Evolutionary conservation across 64 coral and sea anemone genomes (phyloP).

Genomic region (Porites lutea): DNA sequence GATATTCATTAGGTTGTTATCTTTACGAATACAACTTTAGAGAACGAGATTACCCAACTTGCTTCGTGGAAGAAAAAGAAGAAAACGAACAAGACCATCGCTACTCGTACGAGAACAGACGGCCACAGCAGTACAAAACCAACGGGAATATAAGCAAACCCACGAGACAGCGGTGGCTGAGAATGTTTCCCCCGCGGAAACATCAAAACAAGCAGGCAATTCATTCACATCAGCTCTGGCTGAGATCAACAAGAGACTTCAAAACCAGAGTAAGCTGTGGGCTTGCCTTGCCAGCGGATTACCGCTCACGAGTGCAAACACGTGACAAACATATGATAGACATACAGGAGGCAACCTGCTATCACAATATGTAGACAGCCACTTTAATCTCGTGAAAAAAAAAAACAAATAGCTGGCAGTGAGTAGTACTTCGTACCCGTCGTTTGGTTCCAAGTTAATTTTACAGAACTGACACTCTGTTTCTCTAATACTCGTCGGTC

Average conservation of each 20-base stretch:
- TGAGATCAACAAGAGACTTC: slow-evolving; percentile 29
- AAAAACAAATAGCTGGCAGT: too few species aligned
- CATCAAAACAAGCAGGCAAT: neutral
- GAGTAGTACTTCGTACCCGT: too few species aligned
- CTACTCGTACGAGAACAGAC: neutral
- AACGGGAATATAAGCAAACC: neutral
- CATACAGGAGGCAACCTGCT: too few species aligned
- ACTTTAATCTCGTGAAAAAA: too few species aligned
- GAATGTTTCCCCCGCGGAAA: neutral
- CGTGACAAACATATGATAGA: neutral
- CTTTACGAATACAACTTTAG: neutral
- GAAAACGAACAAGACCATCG: neutral
- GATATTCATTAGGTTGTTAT: neutral
- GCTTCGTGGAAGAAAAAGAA: slow-evolving; percentile 18
- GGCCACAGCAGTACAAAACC: neutral
- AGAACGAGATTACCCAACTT: neutral
- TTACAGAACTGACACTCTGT: too few species aligned
- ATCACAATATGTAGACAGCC: too few species aligned
- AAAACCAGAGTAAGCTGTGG: slow-evolving; percentile 23
- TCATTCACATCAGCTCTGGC: slow-evolving; percentile 12
- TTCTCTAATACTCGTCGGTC: too few species aligned
- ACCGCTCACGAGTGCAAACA: neutral
- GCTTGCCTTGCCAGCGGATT: slow-evolving; percentile 11
- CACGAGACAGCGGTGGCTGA: neutral
- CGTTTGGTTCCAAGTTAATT: too few species aligned